phyloP scores from a whole-genome alignment of 2,888 invertebrate genomes.

The Lithophane ornitopus region DNA sequence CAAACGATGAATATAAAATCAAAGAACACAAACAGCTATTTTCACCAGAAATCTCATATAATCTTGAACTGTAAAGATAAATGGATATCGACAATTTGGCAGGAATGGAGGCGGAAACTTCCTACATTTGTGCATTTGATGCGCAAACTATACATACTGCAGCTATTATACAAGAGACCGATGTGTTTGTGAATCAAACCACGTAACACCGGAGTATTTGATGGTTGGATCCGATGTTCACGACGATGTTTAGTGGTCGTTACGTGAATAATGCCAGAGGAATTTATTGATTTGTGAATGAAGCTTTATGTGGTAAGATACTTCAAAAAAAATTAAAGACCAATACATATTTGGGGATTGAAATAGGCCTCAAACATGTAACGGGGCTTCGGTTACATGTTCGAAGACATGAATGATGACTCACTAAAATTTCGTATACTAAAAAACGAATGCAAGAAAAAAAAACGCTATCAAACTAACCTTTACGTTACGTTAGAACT shows the following conservation, averaged over 20 bases:
- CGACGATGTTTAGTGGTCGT: slow-evolving; percentile 17
- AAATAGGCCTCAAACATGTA: slow-evolving; percentile 10
- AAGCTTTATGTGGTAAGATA: not conserved
- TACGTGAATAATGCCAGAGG: slow-evolving; percentile 33
- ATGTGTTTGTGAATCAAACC: slow-evolving; percentile 51
- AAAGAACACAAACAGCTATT: slow-evolving; percentile 25
- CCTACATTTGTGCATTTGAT: slow-evolving; percentile 60
- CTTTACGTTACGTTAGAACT: slow-evolving; percentile 23
- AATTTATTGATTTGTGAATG: slow-evolving; percentile 15
- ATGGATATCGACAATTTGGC: slow-evolving; percentile 55
- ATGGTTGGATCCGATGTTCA: slow-evolving; percentile 39
- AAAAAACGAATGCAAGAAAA: slow-evolving; percentile 10
- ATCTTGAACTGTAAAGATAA: slow-evolving; percentile 43
- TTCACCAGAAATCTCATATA: slow-evolving; percentile 11
- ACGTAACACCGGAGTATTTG: slow-evolving; percentile 49
- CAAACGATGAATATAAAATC: not conserved
- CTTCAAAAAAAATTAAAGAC: not conserved
- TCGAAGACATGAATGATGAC: too few species aligned
- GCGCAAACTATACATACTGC: slow-evolving; percentile 22
- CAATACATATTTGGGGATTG: not conserved
- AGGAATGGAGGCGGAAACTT: slow-evolving; percentile 60
- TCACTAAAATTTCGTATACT: not conserved
- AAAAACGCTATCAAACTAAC: not conserved
- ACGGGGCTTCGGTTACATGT: not conserved
- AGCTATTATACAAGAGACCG: slow-evolving; percentile 16